Evolutionary conservation across 2,888 invertebrate species (phyloP).

Genomic region (Oxycera nigricornis): DNA sequence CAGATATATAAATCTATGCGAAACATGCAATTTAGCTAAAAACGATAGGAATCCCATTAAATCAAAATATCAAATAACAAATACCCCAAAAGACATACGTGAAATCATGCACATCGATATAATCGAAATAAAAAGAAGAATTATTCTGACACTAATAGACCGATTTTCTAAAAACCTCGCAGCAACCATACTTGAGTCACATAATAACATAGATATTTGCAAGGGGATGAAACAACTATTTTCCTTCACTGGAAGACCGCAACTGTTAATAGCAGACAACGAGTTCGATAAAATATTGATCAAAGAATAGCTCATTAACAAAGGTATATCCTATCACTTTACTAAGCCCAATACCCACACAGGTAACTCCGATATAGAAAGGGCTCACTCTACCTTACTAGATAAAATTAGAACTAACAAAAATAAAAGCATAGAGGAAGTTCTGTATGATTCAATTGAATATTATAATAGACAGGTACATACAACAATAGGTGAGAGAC

Average conservation of each 20-base stretch:
- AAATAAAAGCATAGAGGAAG: not conserved
- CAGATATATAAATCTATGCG: not conserved
- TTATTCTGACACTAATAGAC: not conserved
- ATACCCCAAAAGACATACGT: not conserved
- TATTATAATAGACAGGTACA: not conserved
- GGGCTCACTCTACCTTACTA: not conserved
- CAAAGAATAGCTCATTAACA: not conserved
- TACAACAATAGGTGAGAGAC: not conserved
- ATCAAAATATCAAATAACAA: not conserved
- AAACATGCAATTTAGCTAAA: not conserved
- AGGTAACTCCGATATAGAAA: not conserved
- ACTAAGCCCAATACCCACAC: not conserved
- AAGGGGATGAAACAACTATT: not conserved
- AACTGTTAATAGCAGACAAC: not conserved
- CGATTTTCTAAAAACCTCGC: not conserved
- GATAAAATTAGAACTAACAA: not conserved
- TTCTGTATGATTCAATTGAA: not conserved
- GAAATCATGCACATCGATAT: not conserved
- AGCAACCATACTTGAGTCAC: not conserved
- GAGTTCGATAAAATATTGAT: not conserved
- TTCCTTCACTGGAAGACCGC: not conserved
- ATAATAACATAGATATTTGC: not conserved
- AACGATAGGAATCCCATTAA: not conserved
- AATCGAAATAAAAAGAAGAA: not conserved
- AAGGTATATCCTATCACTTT: not conserved